Evolutionary conservation across 2,888 invertebrate species (phyloP).

Genomic region (Tinea trinotella): DNA sequence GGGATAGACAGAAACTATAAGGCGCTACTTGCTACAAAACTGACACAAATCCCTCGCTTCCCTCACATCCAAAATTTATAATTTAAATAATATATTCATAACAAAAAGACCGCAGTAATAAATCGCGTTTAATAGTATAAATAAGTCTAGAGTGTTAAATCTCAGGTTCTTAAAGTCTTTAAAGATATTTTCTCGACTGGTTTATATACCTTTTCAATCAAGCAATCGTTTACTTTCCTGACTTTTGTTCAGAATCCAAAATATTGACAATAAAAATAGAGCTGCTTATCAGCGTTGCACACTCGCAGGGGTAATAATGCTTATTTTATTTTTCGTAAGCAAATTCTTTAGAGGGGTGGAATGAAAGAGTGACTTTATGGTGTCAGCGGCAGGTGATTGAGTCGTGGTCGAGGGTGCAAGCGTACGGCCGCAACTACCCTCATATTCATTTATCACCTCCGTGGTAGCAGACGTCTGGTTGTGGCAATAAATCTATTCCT

Average conservation of each 20-base stretch:
- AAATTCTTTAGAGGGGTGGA: conserved; percentile 33
- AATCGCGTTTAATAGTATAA: background rate
- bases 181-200: background rate
- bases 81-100: background rate
- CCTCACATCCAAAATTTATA: too few species aligned
- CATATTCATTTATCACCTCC: conserved; percentile 41
- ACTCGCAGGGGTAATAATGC: conserved; percentile 2
- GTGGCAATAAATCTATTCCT: background rate
- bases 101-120: background rate
- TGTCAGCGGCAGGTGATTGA: conserved; percentile 56
- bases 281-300: conserved; percentile 9
- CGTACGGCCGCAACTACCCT: conserved; percentile 23
- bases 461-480: background rate
- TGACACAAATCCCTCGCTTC: too few species aligned
- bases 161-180: background rate
- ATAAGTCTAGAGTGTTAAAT: background rate
- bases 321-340: conserved; percentile 23
- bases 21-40: too few species aligned
- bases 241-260: conserved; percentile 3
- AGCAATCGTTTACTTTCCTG: conserved; percentile 11
- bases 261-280: conserved; percentile 17
- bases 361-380: conserved; percentile 32
- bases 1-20: too few species aligned
- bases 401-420: conserved; percentile 33
- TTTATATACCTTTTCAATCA: conserved; percentile 2